Percentiles rank a stretch among this genome's conserved stretches.
These are phyloP conservation scores for Serrognathus titanus DNA, from an alignment of 2,888 invertebrate genomes.

Conservation along the genomic window DNA sequence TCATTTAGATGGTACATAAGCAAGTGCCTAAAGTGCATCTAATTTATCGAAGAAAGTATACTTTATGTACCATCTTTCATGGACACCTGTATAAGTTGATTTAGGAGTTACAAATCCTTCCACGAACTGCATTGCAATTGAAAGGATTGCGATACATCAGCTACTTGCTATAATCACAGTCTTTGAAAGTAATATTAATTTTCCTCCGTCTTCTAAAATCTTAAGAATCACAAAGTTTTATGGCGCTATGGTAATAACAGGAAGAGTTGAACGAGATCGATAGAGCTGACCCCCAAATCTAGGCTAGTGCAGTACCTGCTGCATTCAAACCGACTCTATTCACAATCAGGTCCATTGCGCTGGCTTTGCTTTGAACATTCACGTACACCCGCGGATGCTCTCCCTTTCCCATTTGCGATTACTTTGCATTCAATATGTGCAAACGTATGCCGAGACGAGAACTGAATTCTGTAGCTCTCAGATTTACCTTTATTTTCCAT, in stretches of 20 bases:
- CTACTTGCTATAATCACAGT: background rate
- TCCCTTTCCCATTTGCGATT: background rate
- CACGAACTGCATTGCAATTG: background rate
- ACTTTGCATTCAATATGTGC: background rate
- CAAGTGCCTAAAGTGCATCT: no score
- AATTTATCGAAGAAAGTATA: no score
- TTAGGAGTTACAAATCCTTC: background rate
- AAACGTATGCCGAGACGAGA: background rate
- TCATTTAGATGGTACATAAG: no score
- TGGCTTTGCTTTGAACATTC: conserved; percentile 1
- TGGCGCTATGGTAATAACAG: conserved; percentile 11
- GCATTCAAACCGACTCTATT: conserved; percentile 10
- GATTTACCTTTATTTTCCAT: background rate
- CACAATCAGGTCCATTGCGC: conserved; percentile 7
- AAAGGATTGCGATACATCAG: conserved; percentile 1
- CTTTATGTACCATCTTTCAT: no score
- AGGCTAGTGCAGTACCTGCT: conserved; percentile 17
- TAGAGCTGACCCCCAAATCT: conserved; percentile 18
- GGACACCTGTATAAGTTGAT: no score
- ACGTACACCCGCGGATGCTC: background rate
- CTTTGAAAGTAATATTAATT: background rate
- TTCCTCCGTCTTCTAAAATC: conserved; percentile 8
- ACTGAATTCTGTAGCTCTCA: background rate
- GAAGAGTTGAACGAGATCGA: conserved; percentile 15
- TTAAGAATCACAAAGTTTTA: conserved; percentile 7